Conservation (phyloP, 2,113 vertebrate species). For the Athene noctua region DNA sequence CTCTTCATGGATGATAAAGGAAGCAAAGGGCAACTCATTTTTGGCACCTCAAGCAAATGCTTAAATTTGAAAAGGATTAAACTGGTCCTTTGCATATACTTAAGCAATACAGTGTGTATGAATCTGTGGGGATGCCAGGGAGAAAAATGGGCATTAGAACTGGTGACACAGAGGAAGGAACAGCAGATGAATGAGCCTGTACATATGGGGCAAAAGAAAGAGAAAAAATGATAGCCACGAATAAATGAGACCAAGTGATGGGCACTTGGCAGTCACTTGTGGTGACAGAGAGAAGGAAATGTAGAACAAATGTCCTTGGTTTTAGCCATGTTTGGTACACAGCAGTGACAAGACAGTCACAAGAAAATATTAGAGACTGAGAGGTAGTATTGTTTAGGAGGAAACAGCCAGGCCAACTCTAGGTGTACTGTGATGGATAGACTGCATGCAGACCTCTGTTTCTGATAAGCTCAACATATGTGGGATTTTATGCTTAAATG, state of each 20-base stretch:
- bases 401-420: not conserved
- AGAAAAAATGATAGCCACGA: not conserved
- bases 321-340: not conserved
- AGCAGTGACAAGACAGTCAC: not conserved
- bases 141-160: not conserved
- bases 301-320: not conserved
- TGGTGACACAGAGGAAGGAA: not conserved
- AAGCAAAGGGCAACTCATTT: not conserved
- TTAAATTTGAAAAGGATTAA: not conserved
- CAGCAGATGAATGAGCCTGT: not conserved
- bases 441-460: not conserved
- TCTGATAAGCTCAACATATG: not conserved
- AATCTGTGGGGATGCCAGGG: not conserved
- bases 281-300: not conserved
- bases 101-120: not conserved
- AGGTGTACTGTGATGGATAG: not conserved
- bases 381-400: not conserved
- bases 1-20: not conserved
- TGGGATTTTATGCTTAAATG: not conserved
- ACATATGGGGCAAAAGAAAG: not conserved
- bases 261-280: not conserved
- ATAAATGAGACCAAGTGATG: not conserved
- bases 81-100: not conserved
- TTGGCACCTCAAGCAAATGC: not conserved
- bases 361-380: not conserved